Evolutionary conservation across 2,113 vertebrate genomes (phyloP).

Genomic region (Anarhynchus alexandrinus): DNA sequence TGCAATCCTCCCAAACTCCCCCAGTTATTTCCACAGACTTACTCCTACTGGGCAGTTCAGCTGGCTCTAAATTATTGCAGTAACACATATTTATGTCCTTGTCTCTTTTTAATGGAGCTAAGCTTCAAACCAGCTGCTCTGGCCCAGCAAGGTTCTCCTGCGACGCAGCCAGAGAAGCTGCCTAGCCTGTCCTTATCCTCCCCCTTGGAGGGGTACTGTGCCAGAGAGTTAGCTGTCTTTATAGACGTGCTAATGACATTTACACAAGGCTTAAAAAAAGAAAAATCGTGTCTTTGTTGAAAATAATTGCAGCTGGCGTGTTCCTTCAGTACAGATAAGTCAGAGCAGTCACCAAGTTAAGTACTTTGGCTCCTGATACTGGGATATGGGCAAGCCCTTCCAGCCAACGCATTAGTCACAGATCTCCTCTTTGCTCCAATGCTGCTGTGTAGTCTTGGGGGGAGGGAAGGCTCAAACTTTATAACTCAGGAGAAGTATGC

Average conservation of each 20-base stretch:
- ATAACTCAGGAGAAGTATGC: not conserved
- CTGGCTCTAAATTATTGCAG: not conserved
- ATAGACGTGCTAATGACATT: constrained; percentile 10
- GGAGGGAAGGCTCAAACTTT: not conserved
- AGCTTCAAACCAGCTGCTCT: not conserved
- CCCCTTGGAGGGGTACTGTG: not conserved
- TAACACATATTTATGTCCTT: not conserved
- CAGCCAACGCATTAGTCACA: not conserved
- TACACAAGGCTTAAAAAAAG: constrained; percentile 5
- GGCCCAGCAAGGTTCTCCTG: not conserved
- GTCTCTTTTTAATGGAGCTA: not conserved
- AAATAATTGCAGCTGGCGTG: constrained; percentile 25
- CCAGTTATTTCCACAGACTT: not conserved
- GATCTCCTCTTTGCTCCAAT: not conserved
- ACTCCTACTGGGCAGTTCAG: not conserved
- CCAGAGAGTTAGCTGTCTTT: constrained; percentile 20
- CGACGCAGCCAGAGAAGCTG: not conserved
- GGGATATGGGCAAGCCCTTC: not conserved
- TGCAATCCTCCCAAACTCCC: not conserved
- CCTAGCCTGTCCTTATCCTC: not conserved
- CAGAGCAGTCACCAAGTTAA: constrained; percentile 11
- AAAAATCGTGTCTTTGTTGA: constrained; percentile 32
- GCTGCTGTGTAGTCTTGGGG: not conserved
- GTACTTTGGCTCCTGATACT: not conserved
- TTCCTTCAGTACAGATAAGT: constrained; percentile 16